Evolutionary conservation across 2,888 invertebrate species (phyloP), one percentile per base, ranked within the genome.

Genomic region (Idaea straminata): DNA sequence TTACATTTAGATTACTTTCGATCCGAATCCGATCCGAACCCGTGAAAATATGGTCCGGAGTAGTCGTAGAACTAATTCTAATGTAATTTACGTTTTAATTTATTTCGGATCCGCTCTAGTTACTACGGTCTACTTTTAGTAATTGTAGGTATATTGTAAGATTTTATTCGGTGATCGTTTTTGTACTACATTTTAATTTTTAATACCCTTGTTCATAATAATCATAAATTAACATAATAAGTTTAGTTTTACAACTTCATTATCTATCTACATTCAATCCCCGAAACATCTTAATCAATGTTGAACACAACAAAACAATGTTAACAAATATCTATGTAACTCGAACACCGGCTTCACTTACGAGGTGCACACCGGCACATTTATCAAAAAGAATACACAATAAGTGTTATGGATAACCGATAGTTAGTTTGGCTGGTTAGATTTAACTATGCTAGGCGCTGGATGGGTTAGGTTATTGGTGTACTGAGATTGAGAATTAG

Each of bases 351-450:
- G 34, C 34, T 15, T 7, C 15, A 5, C 86, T 86, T 87, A 88
- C 86, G 82, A 85, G 84, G 72, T 71, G 70, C 75, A 84, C 79
- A 77, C 75, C 64, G 67, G 77, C 73, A 74, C 87, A 91, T 91
- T 92, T 88, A 87, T 91, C 91, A 91, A 86, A 25, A 87, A 84
- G 84, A 85, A 85, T 83, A 87, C 81, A 91, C 90, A 91, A 91
- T 91, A 86, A 85, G 81, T 80, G 83, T 88, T 84, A 91, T 91
- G 87, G 87, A 91, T 92, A 89, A 88, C 89, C 86, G 75, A 88
- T 89, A 88, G 89, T 89, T 88, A 80, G 88, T 84, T n/a, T 82
- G 83, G 85, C 86, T 88, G 88, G 91, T 90, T 90, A 86, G 83
- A 74, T 73, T 81, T 82, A 83, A 84, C 84, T 83, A 83, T 77